Conservation (phyloP, 2,888 invertebrate species). For the Eupithecia inturbata region DNA sequence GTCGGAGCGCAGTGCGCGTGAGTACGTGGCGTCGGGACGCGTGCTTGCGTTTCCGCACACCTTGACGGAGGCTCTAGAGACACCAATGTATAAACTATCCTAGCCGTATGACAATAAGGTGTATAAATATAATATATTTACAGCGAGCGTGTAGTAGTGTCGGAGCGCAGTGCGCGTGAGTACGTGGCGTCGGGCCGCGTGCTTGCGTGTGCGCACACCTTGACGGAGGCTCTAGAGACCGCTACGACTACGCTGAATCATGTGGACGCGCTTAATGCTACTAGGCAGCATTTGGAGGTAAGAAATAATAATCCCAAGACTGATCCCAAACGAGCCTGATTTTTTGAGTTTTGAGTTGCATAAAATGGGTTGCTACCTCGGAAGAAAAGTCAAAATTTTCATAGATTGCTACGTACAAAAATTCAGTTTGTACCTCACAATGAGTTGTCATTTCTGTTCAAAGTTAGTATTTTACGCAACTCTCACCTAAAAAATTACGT, state of each 20-base stretch:
- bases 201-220: constrained; percentile 92
- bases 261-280: constrained; percentile 92
- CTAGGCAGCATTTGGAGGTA: constrained; percentile 89
- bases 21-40: constrained; percentile 83
- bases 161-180: constrained; percentile 68
- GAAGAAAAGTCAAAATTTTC: no score
- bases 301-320: background rate
- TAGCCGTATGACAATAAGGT: background rate
- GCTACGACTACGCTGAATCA: constrained; percentile 90
- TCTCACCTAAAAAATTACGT: no score
- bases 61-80: constrained; percentile 84
- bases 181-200: constrained; percentile 87
- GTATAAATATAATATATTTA: background rate
- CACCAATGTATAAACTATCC: constrained; percentile 48
- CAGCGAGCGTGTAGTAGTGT: constrained; percentile 74
- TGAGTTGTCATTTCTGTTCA: no score
- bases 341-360: no score
- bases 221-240: constrained; percentile 85
- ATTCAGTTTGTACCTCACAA: no score
- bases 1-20: constrained; percentile 68
- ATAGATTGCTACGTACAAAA: no score
- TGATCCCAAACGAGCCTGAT: no score
- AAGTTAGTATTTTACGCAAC: no score
- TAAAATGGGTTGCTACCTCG: no score
- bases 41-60: constrained; percentile 94